These are phyloP conservation scores for Barypeithes pellucidus DNA, from an alignment of 2,888 invertebrate species.

Conservation along the genomic window DNA sequence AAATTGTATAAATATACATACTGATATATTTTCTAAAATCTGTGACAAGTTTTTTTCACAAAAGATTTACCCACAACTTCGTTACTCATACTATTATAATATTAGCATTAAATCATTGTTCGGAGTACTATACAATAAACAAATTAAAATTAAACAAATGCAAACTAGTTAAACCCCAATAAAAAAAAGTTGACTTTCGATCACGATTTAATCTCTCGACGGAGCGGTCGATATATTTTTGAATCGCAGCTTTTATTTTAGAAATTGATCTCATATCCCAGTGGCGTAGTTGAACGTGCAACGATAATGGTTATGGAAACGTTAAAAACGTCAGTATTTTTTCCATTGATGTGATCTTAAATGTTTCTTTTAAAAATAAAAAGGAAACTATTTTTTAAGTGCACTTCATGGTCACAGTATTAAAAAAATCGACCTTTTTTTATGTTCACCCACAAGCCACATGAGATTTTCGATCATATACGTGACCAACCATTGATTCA, in stretches of 20 bases:
- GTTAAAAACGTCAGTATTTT: too few relatives aligned
- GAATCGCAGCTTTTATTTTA: constrained; percentile 37
- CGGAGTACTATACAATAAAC: constrained; percentile 27
- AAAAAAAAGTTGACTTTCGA: constrained; percentile 30
- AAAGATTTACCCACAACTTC: not conserved
- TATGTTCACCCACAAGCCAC: too few relatives aligned
- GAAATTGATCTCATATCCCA: constrained; percentile 44
- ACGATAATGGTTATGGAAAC: not conserved
- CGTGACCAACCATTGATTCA: not conserved
- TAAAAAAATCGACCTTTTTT: too few relatives aligned
- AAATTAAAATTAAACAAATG: constrained; percentile 20
- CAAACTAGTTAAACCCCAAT: constrained; percentile 14
- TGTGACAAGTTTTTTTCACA: not conserved
- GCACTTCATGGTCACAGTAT: too few relatives aligned
- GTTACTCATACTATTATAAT: constrained; percentile 21
- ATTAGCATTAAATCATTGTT: not conserved
- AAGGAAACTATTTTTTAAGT: too few relatives aligned
- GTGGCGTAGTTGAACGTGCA: constrained; percentile 27
- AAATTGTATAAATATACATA: too few relatives aligned
- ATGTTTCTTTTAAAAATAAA: too few relatives aligned
- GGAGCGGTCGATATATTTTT: constrained; percentile 31
- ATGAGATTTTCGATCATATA: too few relatives aligned
- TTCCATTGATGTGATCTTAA: too few relatives aligned
- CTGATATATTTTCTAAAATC: too few relatives aligned
- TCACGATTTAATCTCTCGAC: constrained; percentile 35